Evolutionary conservation across 2,888 invertebrate species (phyloP), one percentile per base, ranked within the genome.

Genomic region (Idaea dimidiata): DNA sequence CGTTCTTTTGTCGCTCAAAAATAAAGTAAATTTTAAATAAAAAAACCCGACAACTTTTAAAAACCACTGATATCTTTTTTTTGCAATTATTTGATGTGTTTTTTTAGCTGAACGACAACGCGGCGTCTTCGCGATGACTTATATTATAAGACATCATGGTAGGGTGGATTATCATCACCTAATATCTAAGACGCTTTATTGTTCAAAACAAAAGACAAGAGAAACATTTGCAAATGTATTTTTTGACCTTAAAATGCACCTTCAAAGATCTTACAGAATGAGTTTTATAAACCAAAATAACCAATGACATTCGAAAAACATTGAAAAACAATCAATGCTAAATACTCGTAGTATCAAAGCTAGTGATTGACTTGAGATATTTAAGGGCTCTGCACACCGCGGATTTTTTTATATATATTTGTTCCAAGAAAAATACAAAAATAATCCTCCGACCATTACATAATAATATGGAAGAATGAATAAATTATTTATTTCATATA

Each of bases 281-380:
- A 53, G 53, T 57, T 61, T 61, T 17, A 59, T 16, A 18, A 17
- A 14, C 32, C 53, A 53, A 54, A 63, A 57, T 66, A 60, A 63
- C 62, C 63, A 66, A 66, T 66, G 63, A 66, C 66, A 66, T 61
- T 66, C 60, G 16, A 63, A 63, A 66, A 54, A 54, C 17, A 54
- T 54, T 58, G 65, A 66, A 66, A 68, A 71, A 69, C 63, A 67
- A 64, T 60, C 67, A 65, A 64, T 66, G 31, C 57, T 17, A 71
- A 60, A 67, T 66, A 24, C 24, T 24, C 24, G 5, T 24, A 68
- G 66, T 71, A 69, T 64, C 67, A 55, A 60, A 59, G 59, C 16
- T 62, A 66, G 64, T 68, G 72, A 72, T 70, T 67, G 70, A 68
- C 68, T 65, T 33, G 63, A 68, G 65, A 67, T 69, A 67, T 43